These are phyloP conservation scores for Melipona quadrifasciata DNA, from an alignment of 1,140 invertebrate genomes.

Conservation along the genomic window DNA sequence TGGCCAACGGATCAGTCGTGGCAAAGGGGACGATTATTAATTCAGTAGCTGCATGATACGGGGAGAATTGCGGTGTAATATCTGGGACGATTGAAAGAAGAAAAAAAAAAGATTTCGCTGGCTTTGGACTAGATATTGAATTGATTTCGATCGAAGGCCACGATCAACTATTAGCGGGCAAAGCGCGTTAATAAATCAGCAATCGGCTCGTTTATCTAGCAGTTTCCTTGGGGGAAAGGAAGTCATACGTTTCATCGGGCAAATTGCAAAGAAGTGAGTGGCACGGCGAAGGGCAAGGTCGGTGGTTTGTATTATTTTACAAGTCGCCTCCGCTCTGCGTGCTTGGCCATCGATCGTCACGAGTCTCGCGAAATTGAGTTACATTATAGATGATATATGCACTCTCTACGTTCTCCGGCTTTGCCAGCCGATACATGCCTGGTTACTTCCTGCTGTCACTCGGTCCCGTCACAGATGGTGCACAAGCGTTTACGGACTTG, in stretches of 20 bases:
- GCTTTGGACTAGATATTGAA: neutral
- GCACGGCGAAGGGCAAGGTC: slow-evolving; percentile 27
- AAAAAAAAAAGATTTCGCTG: neutral
- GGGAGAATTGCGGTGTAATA: neutral
- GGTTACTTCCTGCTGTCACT: neutral
- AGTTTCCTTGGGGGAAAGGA: neutral
- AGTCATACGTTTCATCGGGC: neutral
- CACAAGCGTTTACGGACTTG: neutral
- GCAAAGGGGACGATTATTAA: neutral
- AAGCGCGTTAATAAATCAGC: slow-evolving; percentile 16
- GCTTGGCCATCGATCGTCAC: slow-evolving; percentile 63
- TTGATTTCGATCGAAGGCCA: neutral
- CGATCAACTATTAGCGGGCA: neutral
- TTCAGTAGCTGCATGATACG: neutral
- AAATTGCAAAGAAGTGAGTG: neutral
- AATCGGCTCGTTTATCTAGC: neutral
- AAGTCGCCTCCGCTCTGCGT: slow-evolving; percentile 7
- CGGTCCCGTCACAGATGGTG: neutral
- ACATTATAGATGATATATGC: slow-evolving; percentile 71
- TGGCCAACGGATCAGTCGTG: neutral
- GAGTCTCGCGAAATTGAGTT: slow-evolving; percentile 66
- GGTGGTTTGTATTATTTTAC: slow-evolving; percentile 28
- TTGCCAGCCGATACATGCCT: neutral
- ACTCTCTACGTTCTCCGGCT: slow-evolving; percentile 5
- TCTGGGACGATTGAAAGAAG: neutral